Evolutionary conservation across 2,888 invertebrate species (phyloP).

Genomic region (Pherbina coryleti): DNA sequence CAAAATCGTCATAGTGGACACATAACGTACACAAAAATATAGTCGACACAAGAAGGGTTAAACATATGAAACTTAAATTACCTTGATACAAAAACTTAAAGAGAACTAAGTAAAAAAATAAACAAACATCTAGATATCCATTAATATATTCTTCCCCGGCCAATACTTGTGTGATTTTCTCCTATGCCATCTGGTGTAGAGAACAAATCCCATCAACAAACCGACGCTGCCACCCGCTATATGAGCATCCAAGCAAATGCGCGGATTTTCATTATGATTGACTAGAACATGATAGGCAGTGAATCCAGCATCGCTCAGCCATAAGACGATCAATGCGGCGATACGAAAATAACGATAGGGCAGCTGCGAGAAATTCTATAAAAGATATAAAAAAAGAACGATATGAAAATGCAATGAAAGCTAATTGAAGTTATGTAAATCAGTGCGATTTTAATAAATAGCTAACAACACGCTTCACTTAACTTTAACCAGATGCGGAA

Average conservation of each 20-base stretch:
- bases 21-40: no score
- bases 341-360: constrained; percentile 72
- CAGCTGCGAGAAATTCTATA: constrained; percentile 70
- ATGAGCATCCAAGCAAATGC: constrained; percentile 81
- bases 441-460: constrained; percentile 1
- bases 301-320: constrained; percentile 76
- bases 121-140: no score
- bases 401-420: no score
- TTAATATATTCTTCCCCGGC: not conserved
- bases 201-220: constrained; percentile 64
- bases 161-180: not conserved
- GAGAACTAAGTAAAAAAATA: no score
- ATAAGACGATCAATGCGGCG: constrained; percentile 75
- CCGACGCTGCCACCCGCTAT: constrained; percentile 78
- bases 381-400: constrained; percentile 44
- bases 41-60: no score
- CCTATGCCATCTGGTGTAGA: constrained; percentile 37
- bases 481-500: constrained; percentile 85
- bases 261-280: constrained; percentile 68
- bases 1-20: no score
- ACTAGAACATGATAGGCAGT: constrained; percentile 70
- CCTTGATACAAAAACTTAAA: no score
- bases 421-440: constrained; percentile 24
- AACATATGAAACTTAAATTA: no score
- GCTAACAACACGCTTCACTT: constrained; percentile 22